These are phyloP conservation scores for Antidorcas marsupialis DNA, from an alignment of 2,113 vertebrate genomes.

Conservation along the genomic window DNA sequence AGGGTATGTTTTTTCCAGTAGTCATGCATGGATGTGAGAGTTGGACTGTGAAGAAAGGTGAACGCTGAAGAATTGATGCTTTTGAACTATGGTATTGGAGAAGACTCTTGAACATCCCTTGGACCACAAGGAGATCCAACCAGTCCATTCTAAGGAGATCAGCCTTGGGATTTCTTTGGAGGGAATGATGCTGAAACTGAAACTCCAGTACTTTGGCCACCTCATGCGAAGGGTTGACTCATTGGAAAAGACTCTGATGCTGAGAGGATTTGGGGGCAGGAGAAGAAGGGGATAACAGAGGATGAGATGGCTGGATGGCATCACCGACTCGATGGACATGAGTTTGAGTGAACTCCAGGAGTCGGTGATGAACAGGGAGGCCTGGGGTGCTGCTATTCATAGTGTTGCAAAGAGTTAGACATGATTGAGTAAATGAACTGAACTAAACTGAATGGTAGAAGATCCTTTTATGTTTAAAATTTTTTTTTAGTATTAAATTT, in stretches of 20 bases:
- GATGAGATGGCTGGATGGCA: neutral
- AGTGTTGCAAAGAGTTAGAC: too few relatives aligned
- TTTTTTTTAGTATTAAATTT: too few relatives aligned
- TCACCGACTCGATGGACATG: fast-evolving
- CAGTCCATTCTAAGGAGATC: neutral
- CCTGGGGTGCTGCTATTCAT: too few relatives aligned
- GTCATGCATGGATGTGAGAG: neutral
- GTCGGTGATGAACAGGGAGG: neutral
- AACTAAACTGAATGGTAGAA: too few relatives aligned
- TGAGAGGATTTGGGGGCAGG: neutral
- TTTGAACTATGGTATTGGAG: neutral
- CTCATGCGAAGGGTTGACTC: neutral
- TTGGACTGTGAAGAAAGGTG: neutral
- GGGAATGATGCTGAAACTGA: neutral
- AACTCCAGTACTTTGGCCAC: neutral
- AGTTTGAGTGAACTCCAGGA: neutral
- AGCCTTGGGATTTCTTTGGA: neutral
- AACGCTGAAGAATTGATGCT: fast-evolving
- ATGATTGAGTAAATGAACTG: too few relatives aligned
- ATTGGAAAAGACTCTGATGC: neutral
- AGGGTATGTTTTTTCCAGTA: neutral
- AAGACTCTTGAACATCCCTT: neutral
- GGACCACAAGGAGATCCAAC: neutral
- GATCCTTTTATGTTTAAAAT: too few relatives aligned
- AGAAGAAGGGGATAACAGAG: neutral